Conservation (phyloP, 2,113 vertebrate genomes). For the Pluvianellus socialis region DNA sequence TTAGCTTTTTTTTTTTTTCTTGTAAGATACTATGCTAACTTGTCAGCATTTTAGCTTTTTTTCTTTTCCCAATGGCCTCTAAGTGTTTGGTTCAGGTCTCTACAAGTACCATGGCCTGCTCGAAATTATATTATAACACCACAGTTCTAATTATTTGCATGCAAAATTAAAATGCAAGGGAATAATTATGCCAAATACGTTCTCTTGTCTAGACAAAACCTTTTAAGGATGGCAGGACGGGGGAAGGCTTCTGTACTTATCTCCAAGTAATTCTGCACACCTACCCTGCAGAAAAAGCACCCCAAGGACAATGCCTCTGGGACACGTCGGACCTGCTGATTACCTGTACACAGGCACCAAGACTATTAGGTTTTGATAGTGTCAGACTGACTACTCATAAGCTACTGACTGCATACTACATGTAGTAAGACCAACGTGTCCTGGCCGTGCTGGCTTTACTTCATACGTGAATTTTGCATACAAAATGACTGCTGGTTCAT, state of each 20-base stretch:
- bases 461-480: background rate
- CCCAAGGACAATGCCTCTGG: background rate
- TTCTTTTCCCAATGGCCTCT: background rate
- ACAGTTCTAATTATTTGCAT: slow-evolving; percentile 43
- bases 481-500: background rate
- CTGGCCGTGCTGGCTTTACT: background rate
- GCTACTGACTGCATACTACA: background rate
- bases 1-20: background rate
- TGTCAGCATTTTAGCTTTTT: background rate
- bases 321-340: background rate
- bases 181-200: background rate
- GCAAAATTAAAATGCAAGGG: slow-evolving; percentile 38
- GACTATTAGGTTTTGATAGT: background rate
- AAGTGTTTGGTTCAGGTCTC: slow-evolving; percentile 29
- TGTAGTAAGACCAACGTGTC: background rate
- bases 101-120: background rate
- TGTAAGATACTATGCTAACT: background rate
- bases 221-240: background rate
- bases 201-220: slow-evolving; percentile 49
- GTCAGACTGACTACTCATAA: background rate
- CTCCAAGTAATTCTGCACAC: background rate
- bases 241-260: background rate
- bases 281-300: background rate
- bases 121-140: background rate
- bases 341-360: background rate